These are phyloP conservation scores for Heliconius melpomene DNA, from an alignment of 1,140 invertebrate species.

Conservation along the genomic window DNA sequence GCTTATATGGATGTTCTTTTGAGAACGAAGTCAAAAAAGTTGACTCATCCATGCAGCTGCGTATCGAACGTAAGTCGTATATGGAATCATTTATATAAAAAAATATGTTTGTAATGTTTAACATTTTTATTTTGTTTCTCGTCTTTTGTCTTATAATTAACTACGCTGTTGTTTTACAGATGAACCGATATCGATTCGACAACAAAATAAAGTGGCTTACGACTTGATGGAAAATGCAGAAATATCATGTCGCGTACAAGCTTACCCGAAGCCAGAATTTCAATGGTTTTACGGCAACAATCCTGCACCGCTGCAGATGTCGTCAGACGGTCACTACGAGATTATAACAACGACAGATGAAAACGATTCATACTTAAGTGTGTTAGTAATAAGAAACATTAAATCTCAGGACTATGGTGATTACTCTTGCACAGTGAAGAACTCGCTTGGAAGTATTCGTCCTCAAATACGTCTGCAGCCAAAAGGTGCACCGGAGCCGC, in stretches of 20 bases:
- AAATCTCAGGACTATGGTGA: conserved; percentile 92
- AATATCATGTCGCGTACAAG: conserved; percentile 93
- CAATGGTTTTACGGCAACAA: conserved; percentile 93
- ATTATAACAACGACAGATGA: conserved; percentile 90
- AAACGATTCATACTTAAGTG: conserved; percentile 92
- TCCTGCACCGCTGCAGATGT: conserved; percentile 85
- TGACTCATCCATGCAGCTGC: conserved; percentile 92
- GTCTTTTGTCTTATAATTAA: background rate
- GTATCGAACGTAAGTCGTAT: conserved; percentile 90
- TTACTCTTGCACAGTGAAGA: conserved; percentile 92
- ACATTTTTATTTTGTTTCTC: background rate
- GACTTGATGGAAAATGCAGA: conserved; percentile 91
- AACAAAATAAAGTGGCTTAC: conserved; percentile 94
- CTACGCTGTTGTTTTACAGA: conserved; percentile 80
- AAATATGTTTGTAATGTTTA: background rate
- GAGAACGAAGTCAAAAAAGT: conserved; percentile 93
- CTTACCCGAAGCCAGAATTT: conserved; percentile 95
- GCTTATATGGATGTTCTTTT: conserved; percentile 93
- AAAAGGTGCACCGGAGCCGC: conserved; percentile 92
- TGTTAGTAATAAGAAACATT: conserved; percentile 89
- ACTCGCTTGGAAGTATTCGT: conserved; percentile 87
- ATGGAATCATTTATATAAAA: background rate
- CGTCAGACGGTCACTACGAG: conserved; percentile 92
- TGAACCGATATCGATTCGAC: conserved; percentile 91
- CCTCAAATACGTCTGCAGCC: conserved; percentile 90